phyloP scores from a whole-genome alignment of 2,888 invertebrate genomes.

The Eupithecia subumbrata region DNA sequence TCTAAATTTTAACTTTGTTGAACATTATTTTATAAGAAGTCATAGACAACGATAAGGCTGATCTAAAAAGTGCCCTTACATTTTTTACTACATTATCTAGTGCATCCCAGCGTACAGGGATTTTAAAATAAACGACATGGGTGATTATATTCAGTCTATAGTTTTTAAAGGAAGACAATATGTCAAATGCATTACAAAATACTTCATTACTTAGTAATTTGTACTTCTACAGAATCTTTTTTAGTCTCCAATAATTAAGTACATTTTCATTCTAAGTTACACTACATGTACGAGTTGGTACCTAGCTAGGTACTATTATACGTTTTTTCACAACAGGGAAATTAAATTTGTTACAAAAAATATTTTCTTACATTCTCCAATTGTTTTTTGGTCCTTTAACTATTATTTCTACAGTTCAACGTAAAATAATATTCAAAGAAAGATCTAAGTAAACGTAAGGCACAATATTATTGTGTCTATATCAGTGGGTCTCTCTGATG shows the following conservation, averaged over 20 bases:
- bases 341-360: slow-evolving; percentile 78
- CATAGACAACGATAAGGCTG: slow-evolving; percentile 35
- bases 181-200: slow-evolving; percentile 64
- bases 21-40: not conserved
- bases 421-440: slow-evolving; percentile 43
- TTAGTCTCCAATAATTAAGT: slow-evolving; percentile 56
- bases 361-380: slow-evolving; percentile 67
- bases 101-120: slow-evolving; percentile 79
- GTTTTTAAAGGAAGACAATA: slow-evolving; percentile 72
- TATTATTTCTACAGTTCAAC: slow-evolving; percentile 58
- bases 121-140: slow-evolving; percentile 55
- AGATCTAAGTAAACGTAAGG: slow-evolving; percentile 67
- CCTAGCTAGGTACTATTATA: slow-evolving; percentile 38
- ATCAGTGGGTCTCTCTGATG: slow-evolving; percentile 61
- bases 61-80: slow-evolving; percentile 79
- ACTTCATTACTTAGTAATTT: slow-evolving; percentile 68
- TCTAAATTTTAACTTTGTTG: not conserved
- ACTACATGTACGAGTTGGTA: slow-evolving; percentile 53
- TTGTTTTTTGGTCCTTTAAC: slow-evolving; percentile 75
- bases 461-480: slow-evolving; percentile 78
- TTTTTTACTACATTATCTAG: slow-evolving; percentile 67
- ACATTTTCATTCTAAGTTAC: slow-evolving; percentile 59
- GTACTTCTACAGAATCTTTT: slow-evolving; percentile 74
- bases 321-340: slow-evolving; percentile 60
- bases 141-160: slow-evolving; percentile 74